Conservation (phyloP, 2,888 invertebrate species). For the Peribatodes rhomboidaria region DNA sequence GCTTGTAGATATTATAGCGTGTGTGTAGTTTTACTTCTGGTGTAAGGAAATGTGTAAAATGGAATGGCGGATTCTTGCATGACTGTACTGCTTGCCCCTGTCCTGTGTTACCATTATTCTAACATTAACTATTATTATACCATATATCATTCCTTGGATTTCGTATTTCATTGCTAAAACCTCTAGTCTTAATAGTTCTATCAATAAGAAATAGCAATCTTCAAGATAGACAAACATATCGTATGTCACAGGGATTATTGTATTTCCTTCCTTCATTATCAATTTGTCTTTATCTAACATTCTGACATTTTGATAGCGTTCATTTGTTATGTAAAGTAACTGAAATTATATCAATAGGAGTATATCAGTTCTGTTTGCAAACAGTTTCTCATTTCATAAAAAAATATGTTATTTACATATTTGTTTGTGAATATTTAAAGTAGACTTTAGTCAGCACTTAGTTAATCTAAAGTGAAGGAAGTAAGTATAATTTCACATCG, state of each 20-base stretch:
- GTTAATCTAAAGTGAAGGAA: slow-evolving; percentile 21
- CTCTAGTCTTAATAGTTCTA: slow-evolving; percentile 21
- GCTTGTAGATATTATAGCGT: slow-evolving; percentile 23
- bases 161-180: slow-evolving; percentile 33
- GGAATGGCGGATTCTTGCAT: slow-evolving; percentile 34
- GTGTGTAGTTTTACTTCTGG: slow-evolving; percentile 10
- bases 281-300: slow-evolving; percentile 52
- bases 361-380: neutral
- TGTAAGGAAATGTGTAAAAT: slow-evolving; percentile 22
- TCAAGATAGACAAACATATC: slow-evolving; percentile 15
- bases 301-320: slow-evolving; percentile 43
- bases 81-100: slow-evolving; percentile 36
- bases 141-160: slow-evolving; percentile 31
- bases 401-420: neutral
- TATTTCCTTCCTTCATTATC: slow-evolving; percentile 50
- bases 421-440: slow-evolving; percentile 8
- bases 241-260: slow-evolving; percentile 48
- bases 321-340: slow-evolving; percentile 36
- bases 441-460: slow-evolving; percentile 3
- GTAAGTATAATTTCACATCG: slow-evolving; percentile 28
- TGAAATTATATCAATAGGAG: slow-evolving; percentile 20
- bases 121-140: slow-evolving; percentile 37
- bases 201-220: slow-evolving; percentile 3
- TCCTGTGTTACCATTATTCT: slow-evolving; percentile 27
- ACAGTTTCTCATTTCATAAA: neutral